These are phyloP conservation scores for Aspidapion aeneum DNA, from an alignment of 2,888 invertebrate genomes.

Conservation along the genomic window DNA sequence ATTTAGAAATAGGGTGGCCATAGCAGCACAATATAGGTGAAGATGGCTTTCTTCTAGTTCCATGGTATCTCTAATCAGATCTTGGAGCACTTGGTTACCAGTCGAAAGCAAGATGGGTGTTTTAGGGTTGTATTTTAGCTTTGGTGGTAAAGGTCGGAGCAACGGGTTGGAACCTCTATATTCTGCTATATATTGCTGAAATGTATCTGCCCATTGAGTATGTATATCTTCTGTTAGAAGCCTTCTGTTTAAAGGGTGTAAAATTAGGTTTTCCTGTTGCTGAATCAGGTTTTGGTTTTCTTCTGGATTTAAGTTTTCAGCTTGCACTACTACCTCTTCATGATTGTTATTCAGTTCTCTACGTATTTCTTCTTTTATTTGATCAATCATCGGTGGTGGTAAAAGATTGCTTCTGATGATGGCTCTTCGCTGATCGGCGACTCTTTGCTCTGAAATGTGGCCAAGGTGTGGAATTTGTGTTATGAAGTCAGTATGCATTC, in stretches of 20 bases:
- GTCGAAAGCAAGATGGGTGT: neutral
- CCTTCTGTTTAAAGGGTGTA: no score
- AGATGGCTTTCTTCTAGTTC: neutral
- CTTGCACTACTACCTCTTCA: neutral
- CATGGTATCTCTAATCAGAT: neutral
- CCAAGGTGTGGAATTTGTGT: neutral
- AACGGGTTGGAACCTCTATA: neutral
- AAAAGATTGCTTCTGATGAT: neutral
- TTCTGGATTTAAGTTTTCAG: neutral
- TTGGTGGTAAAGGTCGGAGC: neutral
- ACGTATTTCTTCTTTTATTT: neutral
- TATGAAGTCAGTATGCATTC: neutral
- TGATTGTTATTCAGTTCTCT: neutral
- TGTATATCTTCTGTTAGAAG: neutral
- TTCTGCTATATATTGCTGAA: neutral
- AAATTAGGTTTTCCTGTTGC: no score
- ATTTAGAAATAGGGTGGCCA: no score
- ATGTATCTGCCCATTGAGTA: neutral
- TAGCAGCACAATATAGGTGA: no score
- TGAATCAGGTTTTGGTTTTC: no score
- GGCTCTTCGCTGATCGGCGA: neutral
- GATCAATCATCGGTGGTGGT: neutral
- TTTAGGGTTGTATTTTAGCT: neutral
- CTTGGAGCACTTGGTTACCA: neutral
- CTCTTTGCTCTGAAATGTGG: neutral